Percentiles rank a stretch among this genome's conserved stretches.
Evolutionary conservation across 2,797 vertebrate species (phyloP).

Genomic region (Erethizon dorsatum): DNA sequence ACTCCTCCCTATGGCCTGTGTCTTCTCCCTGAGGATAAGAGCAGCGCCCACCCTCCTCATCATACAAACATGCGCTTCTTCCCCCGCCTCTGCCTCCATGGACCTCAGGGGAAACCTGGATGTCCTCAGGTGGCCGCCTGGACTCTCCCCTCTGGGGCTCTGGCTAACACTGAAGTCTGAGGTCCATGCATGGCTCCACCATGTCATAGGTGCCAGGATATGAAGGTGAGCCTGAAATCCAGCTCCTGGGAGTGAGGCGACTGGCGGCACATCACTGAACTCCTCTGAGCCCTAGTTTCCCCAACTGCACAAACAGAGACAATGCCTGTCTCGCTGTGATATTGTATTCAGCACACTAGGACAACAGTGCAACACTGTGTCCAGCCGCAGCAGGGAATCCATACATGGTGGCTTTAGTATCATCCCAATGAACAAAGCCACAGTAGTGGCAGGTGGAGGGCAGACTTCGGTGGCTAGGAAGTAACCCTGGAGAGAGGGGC

Average conservation of each 20-base stretch:
- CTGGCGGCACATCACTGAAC: too few species aligned
- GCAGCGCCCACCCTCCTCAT: background rate
- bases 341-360: background rate
- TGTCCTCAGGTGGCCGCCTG: background rate
- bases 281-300: background rate
- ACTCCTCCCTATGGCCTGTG: background rate
- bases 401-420: fast-evolving
- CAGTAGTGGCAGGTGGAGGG: background rate
- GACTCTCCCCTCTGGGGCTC: background rate
- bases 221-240: background rate
- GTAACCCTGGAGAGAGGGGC: background rate
- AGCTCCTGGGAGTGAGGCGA: background rate
- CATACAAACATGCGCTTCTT: background rate
- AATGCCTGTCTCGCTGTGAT: background rate
- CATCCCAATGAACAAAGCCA: background rate
- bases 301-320: background rate
- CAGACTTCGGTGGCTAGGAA: background rate
- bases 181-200: background rate
- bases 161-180: background rate
- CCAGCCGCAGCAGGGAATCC: background rate
- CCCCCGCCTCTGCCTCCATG: background rate
- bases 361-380: too few species aligned
- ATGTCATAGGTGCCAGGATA: background rate
- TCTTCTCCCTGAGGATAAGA: background rate
- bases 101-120: background rate